Base-by-base conservation (phyloP, 2,797 vertebrate genomes). In the Lutjanus campechanus region DNA sequence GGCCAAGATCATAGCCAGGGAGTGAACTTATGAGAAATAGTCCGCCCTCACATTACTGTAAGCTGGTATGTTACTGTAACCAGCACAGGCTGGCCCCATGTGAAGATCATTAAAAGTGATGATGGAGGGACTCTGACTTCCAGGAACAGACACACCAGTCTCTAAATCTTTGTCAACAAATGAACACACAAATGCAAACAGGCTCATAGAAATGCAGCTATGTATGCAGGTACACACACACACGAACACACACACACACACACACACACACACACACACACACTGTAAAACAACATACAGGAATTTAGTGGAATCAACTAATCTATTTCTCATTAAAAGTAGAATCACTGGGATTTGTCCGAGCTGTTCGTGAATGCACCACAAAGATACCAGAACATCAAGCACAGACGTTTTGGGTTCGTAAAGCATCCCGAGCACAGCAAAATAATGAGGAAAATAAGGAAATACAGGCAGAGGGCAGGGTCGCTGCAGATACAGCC, bases 1-100 rank as follows among this genome's bases (percentile, higher is more conserved):
- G 69, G 58, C 84, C 51, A 43, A 71, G 77, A 88, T 89, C 66
- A 54, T 10, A 84, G 84, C 82, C 80, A 85, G 59, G 51, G 47
- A 43, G 76, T 59, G 74, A 85, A 89, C 84, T 93, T 93, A 91
- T 93, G 90, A 92, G 88, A 92, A 94, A 81, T 77, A 77, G 72
- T 83, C 88, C 70, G 22, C 86, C 87, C 82, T 88, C 78, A 55
- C 59, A 87, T 95, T 94, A 93, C 92, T 88, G 93, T 94, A 94
- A 95, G 83, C 81, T 69, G 71, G 87, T 72, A 87, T 88, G 85
- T 92, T 93, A 91, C 91, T 82, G 91, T 93, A 95, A 95, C 80
- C 85, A 84, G 77, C 76, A n/a, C 10, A 51, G 83, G 76, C 81
- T 79, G 77, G 69, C 46, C 83, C 77, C 93, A 95, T 90, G 79